phyloP scores from a whole-genome alignment of 2,888 invertebrate species.

The Drepanosiphum platanoidis region DNA sequence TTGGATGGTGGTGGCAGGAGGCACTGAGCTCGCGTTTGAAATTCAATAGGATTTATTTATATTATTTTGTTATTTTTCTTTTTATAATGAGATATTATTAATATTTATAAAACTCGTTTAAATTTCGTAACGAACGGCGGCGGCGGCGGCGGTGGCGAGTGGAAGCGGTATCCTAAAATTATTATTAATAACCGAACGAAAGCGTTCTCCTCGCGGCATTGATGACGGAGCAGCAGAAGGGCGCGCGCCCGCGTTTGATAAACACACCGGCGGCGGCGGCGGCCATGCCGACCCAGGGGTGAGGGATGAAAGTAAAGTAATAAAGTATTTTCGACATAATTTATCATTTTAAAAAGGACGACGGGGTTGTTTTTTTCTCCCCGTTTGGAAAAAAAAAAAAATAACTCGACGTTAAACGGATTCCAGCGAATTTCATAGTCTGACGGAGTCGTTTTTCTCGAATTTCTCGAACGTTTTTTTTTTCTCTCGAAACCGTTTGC shows the following conservation, averaged over 20 bases:
- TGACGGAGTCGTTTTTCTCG: no score
- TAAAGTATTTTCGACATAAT: constrained; percentile 21
- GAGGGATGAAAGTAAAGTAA: neutral
- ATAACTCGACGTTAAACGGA: no score
- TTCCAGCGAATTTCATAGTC: no score
- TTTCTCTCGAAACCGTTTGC: no score
- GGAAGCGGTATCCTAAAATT: neutral
- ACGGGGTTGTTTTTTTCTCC: no score
- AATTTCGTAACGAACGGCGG: constrained; percentile 2
- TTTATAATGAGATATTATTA: neutral
- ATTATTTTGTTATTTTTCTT: no score
- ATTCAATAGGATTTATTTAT: no score
- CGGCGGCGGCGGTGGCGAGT: no score
- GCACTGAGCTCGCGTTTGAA: neutral
- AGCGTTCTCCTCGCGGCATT: neutral
- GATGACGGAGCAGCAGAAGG: constrained; percentile 1
- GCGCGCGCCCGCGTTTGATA: neutral
- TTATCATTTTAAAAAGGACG: constrained; percentile 12
- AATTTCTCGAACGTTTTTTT: no score
- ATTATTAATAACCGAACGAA: constrained; percentile 14
- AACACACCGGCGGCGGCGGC: no score
- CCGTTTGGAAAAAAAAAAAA: no score
- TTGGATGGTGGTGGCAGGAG: neutral
- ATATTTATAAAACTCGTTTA: constrained; percentile 12
- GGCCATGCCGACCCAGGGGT: no score